Conservation (phyloP, 2,113 vertebrate species). For the Promerops cafer region DNA sequence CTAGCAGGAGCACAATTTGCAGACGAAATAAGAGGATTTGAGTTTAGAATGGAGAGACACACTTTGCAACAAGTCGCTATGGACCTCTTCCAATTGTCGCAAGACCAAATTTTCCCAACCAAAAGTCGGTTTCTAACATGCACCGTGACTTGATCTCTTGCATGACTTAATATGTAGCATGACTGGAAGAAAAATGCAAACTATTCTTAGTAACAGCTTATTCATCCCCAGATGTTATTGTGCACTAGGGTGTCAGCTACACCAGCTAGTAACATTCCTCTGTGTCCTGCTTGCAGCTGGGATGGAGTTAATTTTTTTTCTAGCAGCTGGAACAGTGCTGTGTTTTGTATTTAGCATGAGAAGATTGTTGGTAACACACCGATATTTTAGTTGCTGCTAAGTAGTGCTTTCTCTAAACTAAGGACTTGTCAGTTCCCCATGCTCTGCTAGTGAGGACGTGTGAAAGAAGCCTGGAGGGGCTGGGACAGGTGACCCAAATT, state of each 20-base stretch:
- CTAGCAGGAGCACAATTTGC: not conserved
- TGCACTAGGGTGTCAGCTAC: not conserved
- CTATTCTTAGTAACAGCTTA: not conserved
- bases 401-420: not conserved
- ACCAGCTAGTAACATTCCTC: not conserved
- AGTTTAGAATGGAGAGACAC: not conserved
- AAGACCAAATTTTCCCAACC: not conserved
- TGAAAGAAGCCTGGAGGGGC: not conserved
- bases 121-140: not conserved
- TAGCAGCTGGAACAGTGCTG: not conserved
- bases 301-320: not conserved
- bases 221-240: not conserved
- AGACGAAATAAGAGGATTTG: not conserved
- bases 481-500: not conserved
- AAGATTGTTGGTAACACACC: not conserved
- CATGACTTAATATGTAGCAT: not conserved
- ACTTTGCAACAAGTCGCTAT: not conserved
- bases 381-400: not conserved
- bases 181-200: not conserved
- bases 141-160: not conserved
- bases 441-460: not conserved
- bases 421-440: not conserved
- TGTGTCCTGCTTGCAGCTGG: not conserved
- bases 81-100: not conserved
- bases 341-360: not conserved